Evolutionary conservation across 1,140 invertebrate genomes (phyloP), one percentile per base, ranked within the genome.

Genomic region (Drosophila pruinosa): DNA sequence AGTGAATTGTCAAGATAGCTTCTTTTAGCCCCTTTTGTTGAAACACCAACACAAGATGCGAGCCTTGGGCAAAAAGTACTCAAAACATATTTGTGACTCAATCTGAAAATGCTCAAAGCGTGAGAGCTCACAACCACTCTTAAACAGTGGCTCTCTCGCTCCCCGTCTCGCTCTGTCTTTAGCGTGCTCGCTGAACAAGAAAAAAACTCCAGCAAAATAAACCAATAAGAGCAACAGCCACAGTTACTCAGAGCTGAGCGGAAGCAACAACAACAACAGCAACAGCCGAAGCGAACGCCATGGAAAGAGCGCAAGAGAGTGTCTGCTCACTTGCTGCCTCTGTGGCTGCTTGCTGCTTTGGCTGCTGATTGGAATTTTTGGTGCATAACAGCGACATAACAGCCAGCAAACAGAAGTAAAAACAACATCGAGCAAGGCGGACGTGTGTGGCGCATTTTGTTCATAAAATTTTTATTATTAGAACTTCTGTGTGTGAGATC

Each of bases 161-260:
- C 47, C 19, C 8, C 10, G 14, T 39, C 52, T 38, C 17, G 26
- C 17, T 53, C 17, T 34, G 15, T 34, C 10, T 26, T 14, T 53
- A 7, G 19, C 15, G 15, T 8, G 26, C 69, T 36, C 22, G 24
- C 14, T 50, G 24, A 50, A n/a, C 36, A 57, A 8, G 8, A 54
- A 53, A 14, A 15, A 12, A 77, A 78, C 78, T 81, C 78, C 78
- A 81, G 64, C 34, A 41, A 41, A 52, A 61, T 62, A 80, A 53
- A 61, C 78, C 78, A 81, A 81, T 81, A 81, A 68, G 53, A 72
- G 62, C 43, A 58, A 63, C 65, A 69, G 65, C 28, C 36, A 57
- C 41, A 39, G 54, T 67, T 43, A 62, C 48, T 47, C 67, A 63
- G 7, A 26, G 63, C 54, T 47, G 50, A 65, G 31, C 61, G 5